phyloP scores from a whole-genome alignment of 2,113 vertebrate species.

The Dipodomys merriami region DNA sequence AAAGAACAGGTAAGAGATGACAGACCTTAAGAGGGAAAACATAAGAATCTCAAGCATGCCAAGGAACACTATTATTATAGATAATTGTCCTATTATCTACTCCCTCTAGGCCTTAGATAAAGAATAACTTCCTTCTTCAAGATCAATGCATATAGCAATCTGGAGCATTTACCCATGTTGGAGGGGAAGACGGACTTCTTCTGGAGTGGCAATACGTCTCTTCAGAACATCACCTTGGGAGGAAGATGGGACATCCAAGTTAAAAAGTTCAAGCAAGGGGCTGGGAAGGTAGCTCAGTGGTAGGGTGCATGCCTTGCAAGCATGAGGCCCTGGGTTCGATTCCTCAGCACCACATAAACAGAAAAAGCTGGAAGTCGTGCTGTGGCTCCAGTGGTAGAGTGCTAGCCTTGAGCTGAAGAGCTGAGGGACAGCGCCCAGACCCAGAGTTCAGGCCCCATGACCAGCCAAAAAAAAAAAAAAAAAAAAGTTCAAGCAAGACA shows the following conservation, averaged over 20 bases:
- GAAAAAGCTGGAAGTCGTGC: too few species aligned
- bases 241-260: slow-evolving; percentile 36
- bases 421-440: too few species aligned
- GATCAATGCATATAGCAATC: slow-evolving; percentile 47
- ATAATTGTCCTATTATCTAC: slow-evolving; percentile 7
- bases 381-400: too few species aligned
- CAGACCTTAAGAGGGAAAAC: not conserved
- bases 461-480: too few species aligned
- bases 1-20: slow-evolving; percentile 1
- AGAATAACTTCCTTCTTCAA: not conserved
- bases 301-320: too few species aligned
- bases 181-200: slow-evolving; percentile 94
- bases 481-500: slow-evolving; percentile 34
- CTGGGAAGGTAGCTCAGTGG: too few species aligned
- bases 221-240: slow-evolving; percentile 88
- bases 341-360: too few species aligned
- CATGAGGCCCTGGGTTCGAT: too few species aligned
- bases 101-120: not conserved
- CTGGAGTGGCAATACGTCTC: slow-evolving; percentile 93
- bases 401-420: too few species aligned
- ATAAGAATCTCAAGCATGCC: not conserved
- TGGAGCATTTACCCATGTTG: slow-evolving; percentile 90
- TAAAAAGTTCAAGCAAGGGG: slow-evolving; percentile 26
- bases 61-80: slow-evolving; percentile 28
- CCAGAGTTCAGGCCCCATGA: too few species aligned